Evolutionary conservation across 1,140 invertebrate species (phyloP), one percentile per base, ranked within the genome.

Genomic region (Manduca sexta): DNA sequence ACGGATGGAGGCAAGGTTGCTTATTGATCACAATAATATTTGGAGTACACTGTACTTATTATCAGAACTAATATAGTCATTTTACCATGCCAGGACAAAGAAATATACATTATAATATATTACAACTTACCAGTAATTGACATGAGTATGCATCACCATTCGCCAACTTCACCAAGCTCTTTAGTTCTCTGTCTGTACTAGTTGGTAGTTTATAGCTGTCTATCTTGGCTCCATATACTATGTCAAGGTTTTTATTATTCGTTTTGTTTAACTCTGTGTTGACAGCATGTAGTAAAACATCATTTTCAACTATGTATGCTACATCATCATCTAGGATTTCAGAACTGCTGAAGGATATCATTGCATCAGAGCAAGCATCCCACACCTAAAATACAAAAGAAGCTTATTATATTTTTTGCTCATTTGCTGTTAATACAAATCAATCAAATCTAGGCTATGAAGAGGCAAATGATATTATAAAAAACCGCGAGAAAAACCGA

Each of bases 241-340:
- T 72, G 11, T 78, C 61, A 1, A 81, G 53, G 71, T 81, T 83
- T 42, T 68, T 64, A 29, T 63, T 63, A 18, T 56, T 46, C 3
- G 59, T 18, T 4, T 70, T 69, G 7, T 52, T 57, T 18, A 86
- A 50, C 53, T 86, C 80, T 17, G 38, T 87, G 55, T 91, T 89
- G 3, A 96, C 87, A 2, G 94, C 91, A 66, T 93, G 89, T 11
- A 95, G 70, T 37, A 98, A 88, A 3, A 97, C 86, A 87, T 97
- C 92, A 88, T 98, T 98, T 86, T 99, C 97, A n/a, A 98, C 93
- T 65, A 98, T 94, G 71, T 95, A 96, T 3, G 96, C 94, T 18
- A 98, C 87, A 65, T 93, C 90, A 44, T 92, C 88, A 38, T 88
- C 81, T 39, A 93, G 84, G 51, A 92, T 87, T 30, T 93, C 90